Percentiles rank a stretch among this genome's conserved stretches.
These are phyloP conservation scores for Eulemur coronatus DNA, from an alignment of 2,797 vertebrate genomes.

Conservation along the genomic window DNA sequence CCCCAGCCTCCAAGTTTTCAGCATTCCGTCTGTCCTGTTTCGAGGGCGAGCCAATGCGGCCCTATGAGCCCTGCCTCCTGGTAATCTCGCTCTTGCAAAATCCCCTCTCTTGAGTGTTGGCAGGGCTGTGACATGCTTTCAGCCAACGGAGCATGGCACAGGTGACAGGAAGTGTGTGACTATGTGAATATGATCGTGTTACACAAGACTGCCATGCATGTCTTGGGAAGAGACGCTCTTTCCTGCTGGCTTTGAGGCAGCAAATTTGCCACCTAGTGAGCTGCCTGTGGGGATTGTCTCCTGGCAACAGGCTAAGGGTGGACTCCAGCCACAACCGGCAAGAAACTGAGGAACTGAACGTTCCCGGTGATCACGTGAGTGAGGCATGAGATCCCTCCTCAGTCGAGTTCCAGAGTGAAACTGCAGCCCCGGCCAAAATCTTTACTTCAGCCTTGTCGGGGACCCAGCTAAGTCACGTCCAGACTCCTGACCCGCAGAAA, in stretches of 20 bases:
- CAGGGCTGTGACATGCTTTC: neutral
- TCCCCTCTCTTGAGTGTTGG: neutral
- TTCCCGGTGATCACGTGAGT: accelerated
- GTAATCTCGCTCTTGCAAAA: neutral
- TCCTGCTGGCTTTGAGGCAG: neutral
- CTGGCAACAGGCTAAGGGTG: no score
- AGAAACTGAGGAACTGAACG: neutral
- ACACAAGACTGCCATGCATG: accelerated
- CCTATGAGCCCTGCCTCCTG: neutral
- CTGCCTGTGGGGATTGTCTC: neutral
- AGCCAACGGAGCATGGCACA: neutral
- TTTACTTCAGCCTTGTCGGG: neutral
- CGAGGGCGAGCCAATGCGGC: neutral
- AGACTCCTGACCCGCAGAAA: neutral
- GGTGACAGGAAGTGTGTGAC: neutral
- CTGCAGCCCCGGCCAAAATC: neutral
- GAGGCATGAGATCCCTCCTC: neutral
- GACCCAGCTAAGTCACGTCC: neutral
- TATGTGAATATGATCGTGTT: neutral
- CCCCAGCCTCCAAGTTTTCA: neutral
- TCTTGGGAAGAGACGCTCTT: neutral
- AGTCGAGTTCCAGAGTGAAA: neutral
- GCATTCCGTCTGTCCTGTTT: neutral
- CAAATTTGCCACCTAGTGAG: neutral
- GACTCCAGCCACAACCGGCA: neutral